Evolutionary conservation across 1,140 invertebrate genomes (phyloP), one percentile per base, ranked within the genome.

Genomic region (Drosophila virilis): DNA sequence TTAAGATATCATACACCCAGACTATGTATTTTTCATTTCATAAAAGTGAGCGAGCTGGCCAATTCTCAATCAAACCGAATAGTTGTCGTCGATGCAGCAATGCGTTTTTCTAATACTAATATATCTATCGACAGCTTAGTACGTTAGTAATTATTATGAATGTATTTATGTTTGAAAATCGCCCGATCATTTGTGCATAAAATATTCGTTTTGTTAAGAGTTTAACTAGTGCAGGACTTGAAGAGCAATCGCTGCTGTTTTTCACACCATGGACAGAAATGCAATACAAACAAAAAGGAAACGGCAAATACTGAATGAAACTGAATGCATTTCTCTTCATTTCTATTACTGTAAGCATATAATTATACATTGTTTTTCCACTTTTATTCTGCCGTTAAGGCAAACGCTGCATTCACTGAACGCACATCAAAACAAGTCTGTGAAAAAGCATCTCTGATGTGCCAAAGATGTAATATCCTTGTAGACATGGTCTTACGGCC

Each of bases 81-180:
- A 28, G 22, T 5, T 28, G 22, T 28, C 22, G 22, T 28, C 22
- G 22, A 28, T 5, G 17, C 17, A 17, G 17, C 17, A 17, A 17
- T 17, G 3, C 22, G 4, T 5, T 28, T 22, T 22, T 22, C 22
- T 22, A 22, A 28, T 28, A 28, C 3, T 28, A 28, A 28, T 37
- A 35, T 55, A 38, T 43, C 32, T 13, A 8, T 13, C 4, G 10
- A 32, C 40, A 43, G 40, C 35, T 59, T 13, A 6, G 33, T 45
- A 10, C 10, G 22, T 43, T 42, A 32, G 22, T 54, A 65, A 33
- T 45, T 12, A 35, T 17, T 12, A 22, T 37, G 42, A 12, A 54
- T 28, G 22, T 5, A 15, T 57, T 46, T 13, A 38, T 32, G 35
- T 37, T 66, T 66, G 52, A 66, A 48, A 66, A 66, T 57, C 32